Base-by-base conservation (phyloP, 2,797 vertebrate species). In the Bucorvus abyssinicus region DNA sequence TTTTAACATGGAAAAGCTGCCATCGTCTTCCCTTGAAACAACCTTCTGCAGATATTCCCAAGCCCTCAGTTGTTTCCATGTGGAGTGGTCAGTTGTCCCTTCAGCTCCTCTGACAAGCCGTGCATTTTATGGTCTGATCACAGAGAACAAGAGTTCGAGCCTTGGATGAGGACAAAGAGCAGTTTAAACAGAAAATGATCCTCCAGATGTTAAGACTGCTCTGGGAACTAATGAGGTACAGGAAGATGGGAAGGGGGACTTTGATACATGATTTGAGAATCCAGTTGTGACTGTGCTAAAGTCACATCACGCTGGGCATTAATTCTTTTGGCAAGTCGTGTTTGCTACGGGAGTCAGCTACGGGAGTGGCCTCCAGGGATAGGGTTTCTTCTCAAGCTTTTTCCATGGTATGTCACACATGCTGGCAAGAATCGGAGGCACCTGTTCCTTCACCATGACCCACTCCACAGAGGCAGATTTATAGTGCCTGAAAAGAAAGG, bases 351-450 rank as follows among this genome's bases (percentile, higher is more conserved):
- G 61, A 92, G 29, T 30, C 6, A 3, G 74, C 85, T 64, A 73
- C 11, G 1, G 14, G 55, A 87, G 67, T 30, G 55, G 20, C 0
- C 9, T 96, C 55, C 92, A 77, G 86, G 82, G 70, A 53, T 16
- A 61, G 50, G 67, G 87, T 85, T 97, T 90, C 84, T 80, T 71
- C 86, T 84, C 77, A 47, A 74, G 65, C 20, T 55, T 90, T 83
- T 95, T 87, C 78, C 88, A 6, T 18, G 64, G 24, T 18, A 79
- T 57, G 27, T 64, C 9, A 2, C 56, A 56, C 10, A 2, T 80
- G 78, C 81, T 93, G 90, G 91, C 78, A 59, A 61, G 88, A 80
- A 76, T 90, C 70, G 84, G 70, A 68, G 60, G 70, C 95, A 94
- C 88, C 93, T 96, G 90, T 85, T 82, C 60, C 78, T 78, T 80